Percentiles rank a stretch among this genome's conserved stretches.
Conservation (phyloP, 1,140 invertebrate species). For the Apis laboriosa region DNA sequence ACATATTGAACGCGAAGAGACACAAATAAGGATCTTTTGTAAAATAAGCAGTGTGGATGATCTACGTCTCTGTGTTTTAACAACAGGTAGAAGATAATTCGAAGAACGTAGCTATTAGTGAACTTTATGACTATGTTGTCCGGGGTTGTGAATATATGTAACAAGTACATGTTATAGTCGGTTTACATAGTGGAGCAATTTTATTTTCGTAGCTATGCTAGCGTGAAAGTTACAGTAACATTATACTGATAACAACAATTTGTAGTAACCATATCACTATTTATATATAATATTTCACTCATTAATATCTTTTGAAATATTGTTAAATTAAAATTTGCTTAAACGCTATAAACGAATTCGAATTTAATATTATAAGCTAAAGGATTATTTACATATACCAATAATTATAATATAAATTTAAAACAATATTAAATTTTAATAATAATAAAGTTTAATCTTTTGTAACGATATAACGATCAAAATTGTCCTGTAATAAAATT, state of each 20-base stretch:
- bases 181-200: background rate
- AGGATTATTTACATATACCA: background rate
- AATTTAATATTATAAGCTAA: background rate
- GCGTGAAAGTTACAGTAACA: background rate
- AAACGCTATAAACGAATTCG: background rate
- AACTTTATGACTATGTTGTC: background rate
- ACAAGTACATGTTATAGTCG: background rate
- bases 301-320: background rate
- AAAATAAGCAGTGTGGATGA: background rate
- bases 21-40: background rate
- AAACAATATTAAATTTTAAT: background rate
- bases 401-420: background rate
- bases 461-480: too few relatives aligned
- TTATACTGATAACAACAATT: background rate
- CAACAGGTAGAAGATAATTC: background rate
- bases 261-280: background rate
- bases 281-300: background rate
- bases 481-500: too few relatives aligned
- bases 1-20: background rate
- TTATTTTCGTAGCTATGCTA: background rate
- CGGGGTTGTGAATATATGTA: background rate
- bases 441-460: background rate
- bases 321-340: background rate
- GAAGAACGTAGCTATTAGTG: constrained; percentile 5
- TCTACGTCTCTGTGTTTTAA: background rate